Evolutionary conservation across 2,888 invertebrate genomes (phyloP), one percentile per base, ranked within the genome.

Genomic region (Lepas anatifera): DNA sequence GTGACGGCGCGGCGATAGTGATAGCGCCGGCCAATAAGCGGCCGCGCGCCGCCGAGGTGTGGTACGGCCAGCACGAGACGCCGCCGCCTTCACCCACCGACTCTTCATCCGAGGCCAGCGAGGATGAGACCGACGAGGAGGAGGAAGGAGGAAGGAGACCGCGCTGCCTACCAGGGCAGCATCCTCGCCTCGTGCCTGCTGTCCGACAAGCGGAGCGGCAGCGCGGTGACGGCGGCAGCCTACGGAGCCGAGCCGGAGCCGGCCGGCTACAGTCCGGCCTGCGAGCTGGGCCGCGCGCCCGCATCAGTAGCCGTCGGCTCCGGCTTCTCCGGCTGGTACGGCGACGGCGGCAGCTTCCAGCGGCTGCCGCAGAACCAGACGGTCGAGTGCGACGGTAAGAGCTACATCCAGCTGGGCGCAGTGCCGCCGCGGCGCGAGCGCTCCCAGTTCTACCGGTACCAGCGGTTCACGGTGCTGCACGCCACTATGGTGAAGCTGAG

Each of bases 401-500:
- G 68, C 48, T 50, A 50, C 68, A 68, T 48, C 46, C 39, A 50
- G 46, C 35, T 48, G 68, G 68, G 68, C 37, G 68, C 68, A 0
- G 46, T 66, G 39, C 41, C 39, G 37, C 39, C 66, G 25, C 66
- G 39, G 1, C 66, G 39, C 3, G 39, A 66, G 39, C 66, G 66
- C 25, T 66, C 48, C 3, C 48, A 50, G n/a, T 25, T 50, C 80
- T 92, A 92, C 81, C 86, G 90, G 79, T 91, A 92, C 78, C 84
- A 90, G 75, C 86, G 95, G 70, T 86, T 92, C 77, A 90, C 92
- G 77, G 91, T 95, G 78, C 87, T 95, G 80, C 92, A 94, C 80
- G 85, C 95, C 75, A 94, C 93, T 75, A 92, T 95, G 87, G 88
- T 90, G 80, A 95, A 95, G 81, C 83, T 95, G 75, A 90, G 91